Percentiles rank a stretch among this genome's conserved stretches.
phyloP scores from a whole-genome alignment of 64 coral and sea anemone genomes.

The Pocillopora damicornis region DNA sequence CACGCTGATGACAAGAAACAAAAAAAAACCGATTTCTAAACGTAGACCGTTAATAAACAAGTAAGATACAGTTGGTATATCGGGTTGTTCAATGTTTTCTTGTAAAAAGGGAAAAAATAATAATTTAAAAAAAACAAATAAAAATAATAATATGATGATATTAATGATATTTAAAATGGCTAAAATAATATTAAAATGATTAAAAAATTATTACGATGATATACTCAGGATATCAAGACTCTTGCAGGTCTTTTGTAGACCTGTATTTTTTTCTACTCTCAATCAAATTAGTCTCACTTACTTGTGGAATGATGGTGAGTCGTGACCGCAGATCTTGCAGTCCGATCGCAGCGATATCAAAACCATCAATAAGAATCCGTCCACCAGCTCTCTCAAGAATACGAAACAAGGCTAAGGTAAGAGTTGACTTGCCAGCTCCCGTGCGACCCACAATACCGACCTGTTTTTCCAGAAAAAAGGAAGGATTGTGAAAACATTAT shows the following conservation, averaged over 20 bases:
- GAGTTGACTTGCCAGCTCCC: slow-evolving; percentile 69
- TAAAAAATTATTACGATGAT: no score
- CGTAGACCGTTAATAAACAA: no score
- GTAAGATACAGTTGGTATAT: no score
- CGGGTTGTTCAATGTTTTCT: no score
- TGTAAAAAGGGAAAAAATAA: no score
- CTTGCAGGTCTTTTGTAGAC: background rate
- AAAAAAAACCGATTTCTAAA: no score
- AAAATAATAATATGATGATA: no score
- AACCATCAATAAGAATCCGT: slow-evolving; percentile 53
- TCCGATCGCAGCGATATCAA: slow-evolving; percentile 63
- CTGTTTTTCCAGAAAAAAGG: slow-evolving; percentile 8
- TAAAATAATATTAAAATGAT: no score
- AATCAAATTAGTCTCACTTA: background rate
- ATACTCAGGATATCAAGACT: no score
- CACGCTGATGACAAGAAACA: no score
- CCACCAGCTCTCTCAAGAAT: slow-evolving; percentile 68
- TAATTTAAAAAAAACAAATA: no score
- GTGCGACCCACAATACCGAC: slow-evolving; percentile 76
- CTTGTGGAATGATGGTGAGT: slow-evolving; percentile 71
- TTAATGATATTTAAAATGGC: no score
- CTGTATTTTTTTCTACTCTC: background rate
- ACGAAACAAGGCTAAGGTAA: slow-evolving; percentile 70
- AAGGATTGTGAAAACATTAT: background rate
- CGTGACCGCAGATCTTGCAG: slow-evolving; percentile 68